These are phyloP conservation scores for Mystacornis crossleyi DNA, from an alignment of 2,113 vertebrate species.

Conservation along the genomic window DNA sequence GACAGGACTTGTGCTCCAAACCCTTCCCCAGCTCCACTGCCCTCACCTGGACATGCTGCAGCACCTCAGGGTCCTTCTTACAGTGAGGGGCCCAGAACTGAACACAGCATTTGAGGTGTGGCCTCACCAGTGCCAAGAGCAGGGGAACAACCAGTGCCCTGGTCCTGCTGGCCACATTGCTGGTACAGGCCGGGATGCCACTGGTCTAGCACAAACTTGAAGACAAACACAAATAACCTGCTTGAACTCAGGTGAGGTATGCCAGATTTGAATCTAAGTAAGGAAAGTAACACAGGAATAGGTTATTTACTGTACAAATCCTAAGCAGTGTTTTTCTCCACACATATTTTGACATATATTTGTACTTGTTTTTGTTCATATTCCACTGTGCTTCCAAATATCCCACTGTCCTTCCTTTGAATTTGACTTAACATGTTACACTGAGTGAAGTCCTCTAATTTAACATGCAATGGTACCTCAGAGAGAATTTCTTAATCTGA, in stretches of 20 bases:
- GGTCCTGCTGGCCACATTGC: background rate
- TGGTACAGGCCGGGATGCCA: background rate
- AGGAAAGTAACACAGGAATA: background rate
- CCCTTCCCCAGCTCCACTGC: background rate
- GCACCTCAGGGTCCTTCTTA: background rate
- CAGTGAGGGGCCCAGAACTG: background rate
- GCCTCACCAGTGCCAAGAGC: background rate
- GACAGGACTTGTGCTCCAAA: background rate
- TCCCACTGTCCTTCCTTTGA: background rate
- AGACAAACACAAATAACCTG: background rate
- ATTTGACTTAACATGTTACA: background rate
- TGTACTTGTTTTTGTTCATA: background rate
- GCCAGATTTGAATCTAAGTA: background rate
- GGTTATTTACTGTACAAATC: background rate
- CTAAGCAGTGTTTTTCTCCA: background rate
- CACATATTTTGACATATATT: background rate
- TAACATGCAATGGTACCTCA: background rate
- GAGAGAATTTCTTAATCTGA: background rate
- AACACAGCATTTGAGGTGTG: fast-evolving
- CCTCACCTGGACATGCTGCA: fast-evolving
- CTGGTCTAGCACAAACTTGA: background rate
- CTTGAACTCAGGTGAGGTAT: background rate
- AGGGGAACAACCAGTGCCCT: too few relatives aligned
- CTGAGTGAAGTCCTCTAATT: background rate
- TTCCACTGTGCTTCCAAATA: background rate